Evolutionary conservation across 2,888 invertebrate species (phyloP).

Genomic region (Tetropium fuscum): DNA sequence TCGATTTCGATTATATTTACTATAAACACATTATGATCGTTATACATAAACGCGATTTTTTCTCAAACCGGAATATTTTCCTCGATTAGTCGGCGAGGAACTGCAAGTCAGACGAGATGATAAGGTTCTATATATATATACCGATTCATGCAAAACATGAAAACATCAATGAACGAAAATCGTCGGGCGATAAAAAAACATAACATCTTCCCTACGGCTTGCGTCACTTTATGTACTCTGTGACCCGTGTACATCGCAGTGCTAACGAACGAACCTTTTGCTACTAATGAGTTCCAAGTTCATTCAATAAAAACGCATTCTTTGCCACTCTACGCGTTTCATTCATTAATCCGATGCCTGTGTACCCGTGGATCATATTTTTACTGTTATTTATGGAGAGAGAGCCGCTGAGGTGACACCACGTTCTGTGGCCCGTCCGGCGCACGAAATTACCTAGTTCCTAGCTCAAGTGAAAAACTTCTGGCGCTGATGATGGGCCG

Average conservation of each 20-base stretch:
- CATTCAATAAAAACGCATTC: constrained; percentile 39
- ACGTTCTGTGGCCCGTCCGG: no score
- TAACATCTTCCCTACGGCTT: constrained; percentile 1
- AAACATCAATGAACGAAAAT: constrained; percentile 10
- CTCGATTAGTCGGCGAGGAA: background rate
- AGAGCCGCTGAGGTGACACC: background rate
- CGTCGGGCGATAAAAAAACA: constrained; percentile 11
- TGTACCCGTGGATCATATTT: constrained; percentile 7
- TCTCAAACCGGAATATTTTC: no score
- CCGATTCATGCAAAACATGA: constrained; percentile 3
- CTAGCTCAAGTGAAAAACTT: constrained; percentile 2
- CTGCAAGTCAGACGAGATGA: constrained; percentile 3
- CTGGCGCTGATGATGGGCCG: background rate
- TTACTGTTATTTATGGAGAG: constrained; percentile 14
- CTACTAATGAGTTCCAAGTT: constrained; percentile 31
- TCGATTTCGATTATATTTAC: no score
- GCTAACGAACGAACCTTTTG: constrained; percentile 22
- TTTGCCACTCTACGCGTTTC: constrained; percentile 22
- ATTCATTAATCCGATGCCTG: constrained; percentile 18
- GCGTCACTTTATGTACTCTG: constrained; percentile 9
- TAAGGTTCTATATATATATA: constrained; percentile 9
- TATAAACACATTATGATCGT: no score
- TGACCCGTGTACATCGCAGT: constrained; percentile 22
- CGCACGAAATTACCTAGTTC: no score
- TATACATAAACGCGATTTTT: no score